phyloP scores from a whole-genome alignment of 2,113 vertebrate species.

The Corydoras maculifer region DNA sequence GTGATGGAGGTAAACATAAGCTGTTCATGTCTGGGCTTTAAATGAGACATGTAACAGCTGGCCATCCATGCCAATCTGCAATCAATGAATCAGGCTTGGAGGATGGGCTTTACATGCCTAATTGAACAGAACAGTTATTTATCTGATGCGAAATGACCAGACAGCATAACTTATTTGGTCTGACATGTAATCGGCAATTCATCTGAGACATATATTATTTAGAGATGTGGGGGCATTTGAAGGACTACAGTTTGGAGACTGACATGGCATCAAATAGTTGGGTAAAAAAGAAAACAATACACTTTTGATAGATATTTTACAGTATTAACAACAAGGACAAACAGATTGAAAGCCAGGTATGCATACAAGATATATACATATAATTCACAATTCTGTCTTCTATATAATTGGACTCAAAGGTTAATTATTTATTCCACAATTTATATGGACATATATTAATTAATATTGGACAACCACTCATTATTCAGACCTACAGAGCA shows the following conservation, averaged over 20 bases:
- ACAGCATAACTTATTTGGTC: conserved; percentile 61
- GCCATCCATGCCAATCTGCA: conserved; percentile 65
- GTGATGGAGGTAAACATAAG: conserved; percentile 40
- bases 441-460: no score
- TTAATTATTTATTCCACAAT: no score
- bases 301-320: no score
- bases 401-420: no score
- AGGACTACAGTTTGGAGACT: conserved; percentile 16
- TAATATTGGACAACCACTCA: no score
- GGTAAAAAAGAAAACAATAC: no score
- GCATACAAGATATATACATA: no score
- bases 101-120: conserved; percentile 67
- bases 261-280: no score
- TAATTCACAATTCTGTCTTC: no score
- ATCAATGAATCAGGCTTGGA: conserved; percentile 71
- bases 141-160: conserved; percentile 56
- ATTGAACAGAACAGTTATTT: conserved; percentile 66
- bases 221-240: conserved; percentile 15
- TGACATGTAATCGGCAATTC: conserved; percentile 48
- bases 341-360: no score
- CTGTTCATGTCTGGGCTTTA: conserved; percentile 55
- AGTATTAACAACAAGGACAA: no score
- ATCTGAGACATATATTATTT: conserved; percentile 56
- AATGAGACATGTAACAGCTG: conserved; percentile 68
- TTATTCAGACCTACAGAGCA: no score